These are phyloP conservation scores for Dendrocopos noguchii DNA, from an alignment of 2,113 vertebrate species.

Conservation along the genomic window DNA sequence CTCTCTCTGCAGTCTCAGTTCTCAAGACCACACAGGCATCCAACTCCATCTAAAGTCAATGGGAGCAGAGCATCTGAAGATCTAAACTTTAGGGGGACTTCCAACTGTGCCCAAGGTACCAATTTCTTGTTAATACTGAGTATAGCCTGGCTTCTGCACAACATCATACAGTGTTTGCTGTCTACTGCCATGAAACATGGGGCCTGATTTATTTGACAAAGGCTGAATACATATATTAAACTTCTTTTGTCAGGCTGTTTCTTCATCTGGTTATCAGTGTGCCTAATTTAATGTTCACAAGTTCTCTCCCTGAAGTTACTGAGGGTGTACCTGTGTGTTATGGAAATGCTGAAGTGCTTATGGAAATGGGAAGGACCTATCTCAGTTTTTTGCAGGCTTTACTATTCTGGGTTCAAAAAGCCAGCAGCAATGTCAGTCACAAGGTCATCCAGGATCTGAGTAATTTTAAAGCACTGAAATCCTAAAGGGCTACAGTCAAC, in stretches of 20 bases:
- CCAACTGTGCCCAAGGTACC: background rate
- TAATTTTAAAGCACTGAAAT: background rate
- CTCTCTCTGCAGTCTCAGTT: fast-evolving
- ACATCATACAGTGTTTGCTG: background rate
- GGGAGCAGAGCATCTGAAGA: background rate
- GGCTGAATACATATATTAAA: background rate
- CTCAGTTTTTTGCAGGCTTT: background rate
- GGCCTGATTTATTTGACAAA: background rate
- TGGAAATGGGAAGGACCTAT: background rate
- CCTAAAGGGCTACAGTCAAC: background rate
- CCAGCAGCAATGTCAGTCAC: background rate
- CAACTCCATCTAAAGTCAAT: background rate
- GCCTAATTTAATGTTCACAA: background rate
- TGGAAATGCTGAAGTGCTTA: background rate
- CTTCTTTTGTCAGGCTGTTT: background rate
- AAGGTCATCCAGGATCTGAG: background rate
- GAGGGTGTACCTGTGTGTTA: background rate
- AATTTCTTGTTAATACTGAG: background rate
- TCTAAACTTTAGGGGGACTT: background rate
- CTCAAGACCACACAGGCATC: background rate
- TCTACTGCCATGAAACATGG: background rate
- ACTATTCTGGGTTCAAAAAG: background rate
- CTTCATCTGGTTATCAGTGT: background rate
- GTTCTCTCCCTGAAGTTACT: background rate
- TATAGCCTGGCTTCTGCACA: background rate